Conservation (phyloP, 2,797 vertebrate species). For the Platyrinchus mystaceus region DNA sequence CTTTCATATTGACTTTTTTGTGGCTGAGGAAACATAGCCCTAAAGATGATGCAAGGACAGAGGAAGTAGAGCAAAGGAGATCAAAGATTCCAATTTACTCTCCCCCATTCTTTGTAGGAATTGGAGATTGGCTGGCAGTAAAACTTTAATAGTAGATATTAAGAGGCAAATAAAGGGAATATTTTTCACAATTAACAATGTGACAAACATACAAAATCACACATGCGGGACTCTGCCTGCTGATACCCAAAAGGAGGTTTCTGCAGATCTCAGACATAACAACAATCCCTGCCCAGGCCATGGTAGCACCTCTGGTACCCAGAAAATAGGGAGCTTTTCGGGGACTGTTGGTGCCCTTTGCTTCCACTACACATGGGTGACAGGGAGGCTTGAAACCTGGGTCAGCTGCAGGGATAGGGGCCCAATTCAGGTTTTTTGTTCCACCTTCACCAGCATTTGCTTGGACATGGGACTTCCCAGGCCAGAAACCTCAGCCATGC, state of each 20-base stretch:
- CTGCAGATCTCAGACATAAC: background rate
- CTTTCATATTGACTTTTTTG: background rate
- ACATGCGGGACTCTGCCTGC: background rate
- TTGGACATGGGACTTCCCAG: rapidly evolving
- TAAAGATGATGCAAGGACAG: background rate
- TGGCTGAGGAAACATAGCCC: background rate
- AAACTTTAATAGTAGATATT: background rate
- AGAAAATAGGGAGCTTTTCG: rapidly evolving
- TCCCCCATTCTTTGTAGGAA: background rate
- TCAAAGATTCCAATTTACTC: conserved; percentile 12
- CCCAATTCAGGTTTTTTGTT: background rate
- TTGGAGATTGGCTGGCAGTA: background rate
- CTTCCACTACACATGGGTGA: background rate
- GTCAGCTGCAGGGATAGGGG: background rate
- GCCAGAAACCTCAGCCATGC: background rate
- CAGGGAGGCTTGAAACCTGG: background rate
- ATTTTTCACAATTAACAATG: background rate
- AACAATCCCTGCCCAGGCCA: background rate
- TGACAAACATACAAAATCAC: background rate
- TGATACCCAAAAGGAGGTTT: background rate
- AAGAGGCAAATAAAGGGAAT: background rate
- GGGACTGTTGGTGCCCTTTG: background rate
- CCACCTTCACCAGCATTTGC: too few relatives aligned
- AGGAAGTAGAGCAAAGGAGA: background rate
- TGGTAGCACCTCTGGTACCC: rapidly evolving